These are phyloP conservation scores for Cyclophora albipunctata DNA, from an alignment of 2,888 invertebrate species.

Conservation along the genomic window DNA sequence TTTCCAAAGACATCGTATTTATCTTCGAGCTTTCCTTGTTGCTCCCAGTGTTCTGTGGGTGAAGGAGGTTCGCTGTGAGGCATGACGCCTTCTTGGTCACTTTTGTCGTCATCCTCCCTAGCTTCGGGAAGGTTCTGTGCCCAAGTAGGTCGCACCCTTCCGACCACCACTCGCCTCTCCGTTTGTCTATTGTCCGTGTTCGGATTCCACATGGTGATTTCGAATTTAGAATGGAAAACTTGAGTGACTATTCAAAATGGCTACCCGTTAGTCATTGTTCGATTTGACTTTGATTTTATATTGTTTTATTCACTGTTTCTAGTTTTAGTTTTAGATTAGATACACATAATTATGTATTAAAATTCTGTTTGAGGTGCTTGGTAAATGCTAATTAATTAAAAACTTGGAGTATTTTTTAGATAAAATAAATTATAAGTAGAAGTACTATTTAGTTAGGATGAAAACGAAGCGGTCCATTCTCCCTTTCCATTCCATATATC, in stretches of 20 bases:
- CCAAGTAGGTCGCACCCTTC: slow-evolving; percentile 72
- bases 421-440: too few species aligned
- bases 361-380: too few species aligned
- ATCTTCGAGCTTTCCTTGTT: slow-evolving; percentile 61
- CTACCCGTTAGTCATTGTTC: slow-evolving; percentile 4
- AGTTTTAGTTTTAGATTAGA: too few species aligned
- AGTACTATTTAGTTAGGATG: too few species aligned
- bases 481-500: too few species aligned
- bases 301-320: too few species aligned
- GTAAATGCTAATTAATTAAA: too few species aligned
- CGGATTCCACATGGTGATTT: slow-evolving; percentile 62
- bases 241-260: neutral
- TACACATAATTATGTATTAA: too few species aligned
- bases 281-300: too few species aligned
- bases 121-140: slow-evolving; percentile 68
- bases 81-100: slow-evolving; percentile 53
- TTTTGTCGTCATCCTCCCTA: slow-evolving; percentile 62
- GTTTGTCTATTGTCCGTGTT: slow-evolving; percentile 68
- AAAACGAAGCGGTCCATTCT: too few species aligned
- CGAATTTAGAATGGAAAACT: slow-evolving; percentile 1
- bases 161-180: slow-evolving; percentile 77
- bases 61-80: slow-evolving; percentile 66
- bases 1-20: slow-evolving; percentile 76
- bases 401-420: too few species aligned
- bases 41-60: slow-evolving; percentile 60